Evolutionary conservation across 2,113 vertebrate species (phyloP).

Genomic region (Stegastes partitus): DNA sequence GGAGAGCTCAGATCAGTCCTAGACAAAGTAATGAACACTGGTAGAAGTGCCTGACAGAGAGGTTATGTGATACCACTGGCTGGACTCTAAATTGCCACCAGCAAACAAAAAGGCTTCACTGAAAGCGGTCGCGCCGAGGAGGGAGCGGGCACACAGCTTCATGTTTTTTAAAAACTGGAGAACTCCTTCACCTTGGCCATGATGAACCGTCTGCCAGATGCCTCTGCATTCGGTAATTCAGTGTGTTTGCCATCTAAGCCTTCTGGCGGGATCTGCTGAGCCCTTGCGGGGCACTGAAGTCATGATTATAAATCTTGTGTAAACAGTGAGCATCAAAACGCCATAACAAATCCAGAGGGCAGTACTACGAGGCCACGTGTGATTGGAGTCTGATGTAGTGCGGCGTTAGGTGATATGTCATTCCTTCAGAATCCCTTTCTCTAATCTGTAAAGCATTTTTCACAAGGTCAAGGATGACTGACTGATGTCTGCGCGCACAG

Average conservation of each 20-base stretch:
- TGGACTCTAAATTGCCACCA: conserved; percentile 28
- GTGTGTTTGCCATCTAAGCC: conserved; percentile 56
- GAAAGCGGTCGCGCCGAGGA: conserved; percentile 29
- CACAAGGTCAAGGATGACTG: conserved; percentile 62
- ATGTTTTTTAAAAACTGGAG: conserved; percentile 41
- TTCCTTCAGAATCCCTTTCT: conserved; percentile 24
- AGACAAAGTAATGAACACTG: conserved; percentile 61
- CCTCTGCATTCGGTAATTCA: conserved; percentile 46
- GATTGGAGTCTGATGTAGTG: conserved; percentile 59
- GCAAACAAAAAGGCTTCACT: conserved; percentile 31
- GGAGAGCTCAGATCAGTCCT: conserved; percentile 51
- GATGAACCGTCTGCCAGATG: conserved; percentile 47
- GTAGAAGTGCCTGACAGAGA: conserved; percentile 17
- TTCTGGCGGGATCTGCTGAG: conserved; percentile 31
- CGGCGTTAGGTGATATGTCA: conserved; percentile 40
- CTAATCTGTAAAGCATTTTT: conserved; percentile 42
- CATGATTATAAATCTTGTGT: conserved; percentile 71
- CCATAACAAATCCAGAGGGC: conserved; percentile 49
- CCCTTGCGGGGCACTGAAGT: conserved; percentile 31
- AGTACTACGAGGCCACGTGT: conserved; percentile 33
- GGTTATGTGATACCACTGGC: conserved; percentile 44
- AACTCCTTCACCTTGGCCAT: conserved; percentile 58
- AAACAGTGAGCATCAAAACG: conserved; percentile 65
- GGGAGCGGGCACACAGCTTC: conserved; percentile 21
- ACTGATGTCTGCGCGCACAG: conserved; percentile 19